Conservation (phyloP, 2,113 vertebrate species). For the Macrotus californicus region DNA sequence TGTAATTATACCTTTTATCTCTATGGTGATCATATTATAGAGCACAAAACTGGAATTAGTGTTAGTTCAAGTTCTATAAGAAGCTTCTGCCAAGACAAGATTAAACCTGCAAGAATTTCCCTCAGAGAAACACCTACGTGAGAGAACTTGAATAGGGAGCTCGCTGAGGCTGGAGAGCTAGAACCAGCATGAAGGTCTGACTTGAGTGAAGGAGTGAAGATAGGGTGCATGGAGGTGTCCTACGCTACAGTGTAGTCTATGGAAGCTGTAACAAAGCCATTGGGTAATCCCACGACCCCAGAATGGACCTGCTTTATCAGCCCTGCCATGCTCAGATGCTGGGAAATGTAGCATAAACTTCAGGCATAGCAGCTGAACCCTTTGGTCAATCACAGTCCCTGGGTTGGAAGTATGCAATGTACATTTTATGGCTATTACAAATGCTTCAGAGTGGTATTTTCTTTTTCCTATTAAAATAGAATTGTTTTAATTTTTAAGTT, state of each 20-base stretch:
- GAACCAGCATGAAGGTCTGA: not conserved
- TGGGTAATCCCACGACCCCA: not conserved
- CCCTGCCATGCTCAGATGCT: not conserved
- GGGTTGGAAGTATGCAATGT: not conserved
- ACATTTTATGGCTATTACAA: not conserved
- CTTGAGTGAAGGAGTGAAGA: not conserved
- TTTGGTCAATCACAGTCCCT: not conserved
- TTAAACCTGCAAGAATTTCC: constrained; percentile 1
- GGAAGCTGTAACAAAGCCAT: not conserved
- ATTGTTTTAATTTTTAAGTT: not conserved
- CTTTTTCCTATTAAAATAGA: not conserved
- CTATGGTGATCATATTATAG: not conserved
- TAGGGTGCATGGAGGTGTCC: not conserved
- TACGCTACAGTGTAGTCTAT: not conserved
- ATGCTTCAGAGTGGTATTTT: not conserved
- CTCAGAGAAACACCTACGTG: not conserved
- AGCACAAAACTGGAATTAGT: not conserved
- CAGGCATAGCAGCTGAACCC: not conserved
- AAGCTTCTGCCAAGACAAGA: not conserved
- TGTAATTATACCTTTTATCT: not conserved
- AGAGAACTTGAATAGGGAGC: not conserved
- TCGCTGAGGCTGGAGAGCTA: not conserved
- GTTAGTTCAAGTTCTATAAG: not conserved
- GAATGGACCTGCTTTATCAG: not conserved
- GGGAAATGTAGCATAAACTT: not conserved